phyloP scores from a whole-genome alignment of 2,888 invertebrate species.

The Ecliptopera silaceata region DNA sequence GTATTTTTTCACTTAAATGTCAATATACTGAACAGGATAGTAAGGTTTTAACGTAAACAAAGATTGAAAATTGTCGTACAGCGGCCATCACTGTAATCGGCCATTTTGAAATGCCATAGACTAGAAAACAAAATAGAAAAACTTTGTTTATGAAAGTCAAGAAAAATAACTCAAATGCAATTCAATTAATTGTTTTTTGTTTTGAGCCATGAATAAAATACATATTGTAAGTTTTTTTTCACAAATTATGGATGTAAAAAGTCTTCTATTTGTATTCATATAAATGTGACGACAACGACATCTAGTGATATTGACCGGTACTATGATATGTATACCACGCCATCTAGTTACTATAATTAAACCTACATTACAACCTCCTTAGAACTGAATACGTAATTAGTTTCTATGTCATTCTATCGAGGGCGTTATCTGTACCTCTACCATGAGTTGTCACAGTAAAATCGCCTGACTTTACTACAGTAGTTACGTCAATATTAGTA shows the following conservation, averaged over 20 bases:
- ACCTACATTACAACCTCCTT: no score
- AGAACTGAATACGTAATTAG: background rate
- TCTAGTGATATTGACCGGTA: background rate
- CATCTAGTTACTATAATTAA: background rate
- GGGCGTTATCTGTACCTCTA: background rate
- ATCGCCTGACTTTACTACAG: no score
- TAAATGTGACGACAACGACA: background rate
- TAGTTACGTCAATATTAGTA: no score
- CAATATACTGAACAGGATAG: constrained; percentile 60
- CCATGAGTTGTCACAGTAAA: no score
- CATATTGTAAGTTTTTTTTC: no score
- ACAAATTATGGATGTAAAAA: no score
- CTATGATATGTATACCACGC: background rate
- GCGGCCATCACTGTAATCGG: constrained; percentile 71
- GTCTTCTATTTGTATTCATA: no score
- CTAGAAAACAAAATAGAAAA: constrained; percentile 27
- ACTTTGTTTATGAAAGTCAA: background rate
- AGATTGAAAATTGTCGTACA: constrained; percentile 76
- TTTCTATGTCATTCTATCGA: background rate
- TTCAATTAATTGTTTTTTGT: no score
- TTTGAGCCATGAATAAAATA: no score
- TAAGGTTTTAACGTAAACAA: constrained; percentile 79
- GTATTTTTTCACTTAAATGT: constrained; percentile 74
- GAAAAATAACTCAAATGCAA: background rate
- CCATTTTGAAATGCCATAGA: constrained; percentile 80